These are phyloP conservation scores for Ceratina calcarata DNA, from an alignment of 1,140 invertebrate species.

Conservation along the genomic window DNA sequence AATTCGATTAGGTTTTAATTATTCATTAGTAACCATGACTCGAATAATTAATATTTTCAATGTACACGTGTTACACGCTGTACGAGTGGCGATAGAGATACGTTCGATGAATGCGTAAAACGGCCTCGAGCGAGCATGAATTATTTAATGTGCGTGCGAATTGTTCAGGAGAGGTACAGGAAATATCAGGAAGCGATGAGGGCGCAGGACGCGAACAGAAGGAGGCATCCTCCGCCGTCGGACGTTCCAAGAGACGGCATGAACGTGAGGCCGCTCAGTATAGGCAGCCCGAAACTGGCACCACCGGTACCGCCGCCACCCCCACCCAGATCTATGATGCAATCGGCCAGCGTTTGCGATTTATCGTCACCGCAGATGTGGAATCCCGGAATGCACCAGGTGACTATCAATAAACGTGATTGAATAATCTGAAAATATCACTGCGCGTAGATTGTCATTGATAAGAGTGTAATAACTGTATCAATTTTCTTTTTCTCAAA, in stretches of 20 bases:
- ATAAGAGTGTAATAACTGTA: no score
- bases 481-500: no score
- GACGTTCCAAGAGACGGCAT: conserved; percentile 60
- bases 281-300: conserved; percentile 65
- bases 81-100: not conserved
- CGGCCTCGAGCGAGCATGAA: not conserved
- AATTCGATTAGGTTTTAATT: not conserved
- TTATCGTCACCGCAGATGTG: conserved; percentile 72
- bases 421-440: not conserved
- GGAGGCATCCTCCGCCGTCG: conserved; percentile 59
- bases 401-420: not conserved
- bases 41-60: not conserved
- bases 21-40: not conserved
- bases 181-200: conserved; percentile 84
- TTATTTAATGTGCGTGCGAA: not conserved
- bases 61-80: not conserved
- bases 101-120: not conserved
- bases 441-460: no score
- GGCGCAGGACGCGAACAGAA: conserved; percentile 76
- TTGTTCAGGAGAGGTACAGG: conserved; percentile 82
- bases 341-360: conserved; percentile 77
- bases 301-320: conserved; percentile 69
- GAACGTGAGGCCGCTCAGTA: conserved; percentile 58
- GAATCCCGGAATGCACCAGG: conserved; percentile 77
- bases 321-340: conserved; percentile 71